Conservation (phyloP, 2,113 vertebrate species). For the Orientallactaga bullata region DNA sequence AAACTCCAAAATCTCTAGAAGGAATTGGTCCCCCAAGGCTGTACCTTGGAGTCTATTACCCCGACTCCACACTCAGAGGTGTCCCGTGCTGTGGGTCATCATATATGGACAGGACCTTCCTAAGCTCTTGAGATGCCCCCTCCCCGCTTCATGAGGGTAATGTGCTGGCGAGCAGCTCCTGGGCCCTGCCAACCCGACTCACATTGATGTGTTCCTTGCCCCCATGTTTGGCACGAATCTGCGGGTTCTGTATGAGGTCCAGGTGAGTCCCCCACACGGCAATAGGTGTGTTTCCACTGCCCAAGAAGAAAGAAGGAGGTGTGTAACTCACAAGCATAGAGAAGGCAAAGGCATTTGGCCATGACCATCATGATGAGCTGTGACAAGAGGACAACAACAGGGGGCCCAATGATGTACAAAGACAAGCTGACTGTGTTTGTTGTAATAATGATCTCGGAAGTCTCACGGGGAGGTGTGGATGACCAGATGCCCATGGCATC, state of each 20-base stretch:
- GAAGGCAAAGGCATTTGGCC: neutral
- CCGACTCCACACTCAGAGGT: neutral
- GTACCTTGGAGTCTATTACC: neutral
- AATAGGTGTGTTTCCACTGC: constrained; percentile 96
- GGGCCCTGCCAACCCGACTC: constrained; percentile 23
- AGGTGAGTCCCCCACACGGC: constrained; percentile 97
- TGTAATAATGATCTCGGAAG: neutral
- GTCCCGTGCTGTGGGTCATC: fast-evolving
- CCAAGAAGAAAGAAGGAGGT: constrained; percentile 42
- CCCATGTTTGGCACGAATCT: constrained; percentile 97
- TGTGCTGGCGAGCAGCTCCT: neutral
- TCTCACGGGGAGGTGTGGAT: neutral
- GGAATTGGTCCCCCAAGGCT: neutral
- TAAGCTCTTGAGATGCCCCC: neutral
- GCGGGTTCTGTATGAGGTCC: constrained; percentile 97
- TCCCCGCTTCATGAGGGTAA: neutral
- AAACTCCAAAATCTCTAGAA: neutral
- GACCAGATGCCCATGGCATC: neutral
- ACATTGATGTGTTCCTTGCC: constrained; percentile 96
- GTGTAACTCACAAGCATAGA: neutral
- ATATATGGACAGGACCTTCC: neutral
- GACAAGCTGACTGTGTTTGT: neutral
- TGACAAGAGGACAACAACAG: neutral
- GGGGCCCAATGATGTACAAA: neutral
- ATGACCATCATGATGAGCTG: neutral